phyloP scores from a whole-genome alignment of 2,113 vertebrate genomes.

The Eudyptes chrysolophus region DNA sequence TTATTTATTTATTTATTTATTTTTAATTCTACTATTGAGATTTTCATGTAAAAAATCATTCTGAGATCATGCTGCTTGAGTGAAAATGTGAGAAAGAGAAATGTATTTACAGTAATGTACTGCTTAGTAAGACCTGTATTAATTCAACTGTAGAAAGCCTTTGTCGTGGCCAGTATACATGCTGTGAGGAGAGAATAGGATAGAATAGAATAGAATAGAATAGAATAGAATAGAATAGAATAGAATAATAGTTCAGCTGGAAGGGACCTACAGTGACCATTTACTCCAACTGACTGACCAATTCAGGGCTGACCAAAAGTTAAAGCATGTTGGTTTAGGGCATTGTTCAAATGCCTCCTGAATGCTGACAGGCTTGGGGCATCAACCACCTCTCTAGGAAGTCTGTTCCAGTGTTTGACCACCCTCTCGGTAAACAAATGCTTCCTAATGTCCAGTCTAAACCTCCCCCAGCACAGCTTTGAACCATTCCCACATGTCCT shows the following conservation, averaged over 20 bases:
- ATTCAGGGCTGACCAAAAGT: not conserved
- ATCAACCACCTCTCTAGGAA: not conserved
- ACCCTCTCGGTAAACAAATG: not conserved
- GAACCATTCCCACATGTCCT: not conserved
- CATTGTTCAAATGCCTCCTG: not conserved
- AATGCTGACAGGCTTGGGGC: not conserved
- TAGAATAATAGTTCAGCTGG: not conserved
- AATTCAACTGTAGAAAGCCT: not conserved
- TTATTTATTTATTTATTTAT: not conserved
- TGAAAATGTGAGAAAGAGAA: not conserved
- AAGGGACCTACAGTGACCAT: not conserved
- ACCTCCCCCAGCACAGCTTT: not conserved
- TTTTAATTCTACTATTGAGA: not conserved
- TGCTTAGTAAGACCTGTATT: not conserved
- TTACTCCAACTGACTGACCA: not conserved
- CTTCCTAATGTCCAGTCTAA: not conserved
- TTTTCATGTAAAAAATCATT: not conserved
- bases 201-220: too few relatives aligned
- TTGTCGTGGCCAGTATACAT: accelerated
- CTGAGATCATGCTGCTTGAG: not conserved
- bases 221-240: not conserved
- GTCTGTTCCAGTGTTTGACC: not conserved
- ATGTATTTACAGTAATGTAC: not conserved
- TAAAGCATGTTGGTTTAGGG: not conserved
- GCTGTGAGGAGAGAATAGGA: not conserved